Evolutionary conservation across 2,113 vertebrate species (phyloP).

Genomic region (Eira barbara): DNA sequence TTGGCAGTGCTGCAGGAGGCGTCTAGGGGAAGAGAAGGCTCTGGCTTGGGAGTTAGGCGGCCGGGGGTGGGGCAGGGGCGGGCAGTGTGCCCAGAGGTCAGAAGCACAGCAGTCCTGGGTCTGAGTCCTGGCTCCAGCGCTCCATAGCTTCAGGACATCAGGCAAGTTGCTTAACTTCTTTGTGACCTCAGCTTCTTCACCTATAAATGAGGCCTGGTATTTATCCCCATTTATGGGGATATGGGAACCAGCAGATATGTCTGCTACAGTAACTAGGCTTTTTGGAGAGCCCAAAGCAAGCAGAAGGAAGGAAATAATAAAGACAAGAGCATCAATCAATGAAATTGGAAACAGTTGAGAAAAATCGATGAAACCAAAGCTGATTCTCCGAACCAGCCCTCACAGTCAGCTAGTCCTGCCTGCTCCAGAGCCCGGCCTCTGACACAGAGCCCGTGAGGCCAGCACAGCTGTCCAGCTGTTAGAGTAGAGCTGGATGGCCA

Average conservation of each 20-base stretch:
- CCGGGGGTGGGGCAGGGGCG: rapidly evolving
- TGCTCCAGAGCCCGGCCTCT: neutral
- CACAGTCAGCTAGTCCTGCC: neutral
- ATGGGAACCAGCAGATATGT: neutral
- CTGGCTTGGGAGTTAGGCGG: neutral
- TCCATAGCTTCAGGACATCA: neutral
- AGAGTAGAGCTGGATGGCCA: neutral
- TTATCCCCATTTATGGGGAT: neutral
- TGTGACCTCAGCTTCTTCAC: neutral
- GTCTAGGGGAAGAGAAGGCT: neutral
- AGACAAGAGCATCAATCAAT: neutral
- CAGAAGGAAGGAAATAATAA: neutral
- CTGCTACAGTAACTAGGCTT: neutral
- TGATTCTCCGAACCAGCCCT: neutral
- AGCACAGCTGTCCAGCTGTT: neutral
- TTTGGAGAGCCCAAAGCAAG: neutral
- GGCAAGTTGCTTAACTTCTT: neutral
- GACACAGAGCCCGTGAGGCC: neutral
- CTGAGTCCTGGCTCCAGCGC: neutral
- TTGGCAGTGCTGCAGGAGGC: neutral
- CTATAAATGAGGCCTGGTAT: neutral
- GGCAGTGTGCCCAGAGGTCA: neutral
- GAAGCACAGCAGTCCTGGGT: neutral
- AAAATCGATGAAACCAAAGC: neutral
- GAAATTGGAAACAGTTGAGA: neutral